Percentiles rank a stretch among this genome's conserved stretches.
phyloP scores from a whole-genome alignment of 2,888 invertebrate species.

The Oscheius myriophilus region DNA sequence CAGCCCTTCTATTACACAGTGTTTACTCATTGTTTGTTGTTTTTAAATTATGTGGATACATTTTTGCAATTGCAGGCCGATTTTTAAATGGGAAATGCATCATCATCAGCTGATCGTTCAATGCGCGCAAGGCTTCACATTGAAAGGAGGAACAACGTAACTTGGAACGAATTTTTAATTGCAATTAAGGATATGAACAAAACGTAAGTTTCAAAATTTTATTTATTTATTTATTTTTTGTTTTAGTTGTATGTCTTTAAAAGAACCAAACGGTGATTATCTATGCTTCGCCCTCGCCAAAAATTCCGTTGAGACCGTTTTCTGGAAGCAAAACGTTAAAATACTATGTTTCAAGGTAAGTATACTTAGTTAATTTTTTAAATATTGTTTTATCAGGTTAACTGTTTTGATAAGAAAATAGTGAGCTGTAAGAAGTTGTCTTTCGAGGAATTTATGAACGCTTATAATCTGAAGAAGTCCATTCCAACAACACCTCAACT shows the following conservation, averaged over 20 bases:
- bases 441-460: constrained; percentile 38
- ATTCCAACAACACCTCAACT: constrained; percentile 18
- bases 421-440: constrained; percentile 32
- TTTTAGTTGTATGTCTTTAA: constrained; percentile 32
- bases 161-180: constrained; percentile 34
- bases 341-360: constrained; percentile 44
- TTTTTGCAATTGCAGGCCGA: background rate
- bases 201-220: constrained; percentile 34
- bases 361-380: background rate
- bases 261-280: constrained; percentile 36
- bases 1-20: background rate
- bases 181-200: constrained; percentile 41
- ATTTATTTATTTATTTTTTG: background rate
- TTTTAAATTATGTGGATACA: background rate
- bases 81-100: constrained; percentile 19
- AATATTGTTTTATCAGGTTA: constrained; percentile 29
- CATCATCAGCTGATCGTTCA: constrained; percentile 10
- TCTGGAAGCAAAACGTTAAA: constrained; percentile 36
- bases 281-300: constrained; percentile 38
- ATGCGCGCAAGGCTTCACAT: constrained; percentile 5
- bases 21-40: background rate
- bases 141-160: constrained; percentile 24
- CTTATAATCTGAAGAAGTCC: constrained; percentile 37
- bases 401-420: constrained; percentile 19
- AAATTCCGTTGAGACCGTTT: constrained; percentile 15